phyloP scores from a whole-genome alignment of 92 coral and sea anemone species.

The Anthopleura xanthogrammica region DNA sequence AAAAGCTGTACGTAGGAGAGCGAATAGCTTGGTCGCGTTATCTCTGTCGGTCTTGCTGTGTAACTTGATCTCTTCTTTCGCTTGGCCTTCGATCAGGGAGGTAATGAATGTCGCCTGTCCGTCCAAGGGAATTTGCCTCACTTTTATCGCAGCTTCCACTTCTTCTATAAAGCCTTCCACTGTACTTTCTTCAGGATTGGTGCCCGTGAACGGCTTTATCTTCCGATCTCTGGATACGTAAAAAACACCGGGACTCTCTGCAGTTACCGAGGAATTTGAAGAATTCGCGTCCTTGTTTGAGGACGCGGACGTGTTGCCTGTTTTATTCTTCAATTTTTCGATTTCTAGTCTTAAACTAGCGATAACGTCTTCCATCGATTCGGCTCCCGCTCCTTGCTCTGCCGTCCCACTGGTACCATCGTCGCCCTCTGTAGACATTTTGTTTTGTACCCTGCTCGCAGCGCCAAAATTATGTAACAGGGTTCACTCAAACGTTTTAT shows the following conservation, averaged over 20 bases:
- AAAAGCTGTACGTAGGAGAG: slow-evolving; percentile 8
- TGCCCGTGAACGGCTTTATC: slow-evolving; percentile 2
- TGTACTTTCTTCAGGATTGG: not conserved
- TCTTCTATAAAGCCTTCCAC: slow-evolving; percentile 24
- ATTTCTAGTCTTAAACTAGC: not conserved
- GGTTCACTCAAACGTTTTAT: no score
- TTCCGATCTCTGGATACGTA: slow-evolving; percentile 12
- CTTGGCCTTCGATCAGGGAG: slow-evolving; percentile 5
- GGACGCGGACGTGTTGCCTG: not conserved
- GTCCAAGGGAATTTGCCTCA: slow-evolving; percentile 1
- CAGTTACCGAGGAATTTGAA: no score
- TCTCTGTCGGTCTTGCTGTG: not conserved
- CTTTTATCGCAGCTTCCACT: not conserved
- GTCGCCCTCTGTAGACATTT: no score
- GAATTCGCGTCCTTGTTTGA: not conserved
- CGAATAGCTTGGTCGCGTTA: not conserved
- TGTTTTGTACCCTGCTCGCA: no score
- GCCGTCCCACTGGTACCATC: no score
- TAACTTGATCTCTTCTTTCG: slow-evolving; percentile 27
- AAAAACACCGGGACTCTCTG: no score
- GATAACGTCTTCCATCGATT: not conserved
- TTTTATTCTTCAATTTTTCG: not conserved
- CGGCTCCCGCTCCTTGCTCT: not conserved
- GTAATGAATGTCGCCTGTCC: not conserved
- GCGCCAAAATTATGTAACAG: no score